A percentile compares a stretch with the other conserved stretches of the same genome.
phyloP scores from a whole-genome alignment of 92 coral and sea anemone genomes.

The Siderastrea radians region DNA sequence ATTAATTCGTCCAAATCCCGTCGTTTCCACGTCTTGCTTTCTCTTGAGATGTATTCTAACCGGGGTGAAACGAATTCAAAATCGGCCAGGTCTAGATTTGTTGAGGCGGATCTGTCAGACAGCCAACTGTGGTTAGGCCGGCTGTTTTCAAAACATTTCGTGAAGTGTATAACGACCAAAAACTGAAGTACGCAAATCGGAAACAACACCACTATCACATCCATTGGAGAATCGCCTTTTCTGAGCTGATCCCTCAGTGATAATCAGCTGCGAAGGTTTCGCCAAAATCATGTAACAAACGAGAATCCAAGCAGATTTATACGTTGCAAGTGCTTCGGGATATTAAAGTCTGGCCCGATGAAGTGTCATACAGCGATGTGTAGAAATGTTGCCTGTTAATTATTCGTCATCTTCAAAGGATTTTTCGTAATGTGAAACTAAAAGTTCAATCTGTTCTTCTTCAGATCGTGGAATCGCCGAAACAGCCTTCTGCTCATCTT shows the following conservation, averaged over 20 bases:
- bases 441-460: constrained; percentile 15
- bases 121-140: not conserved
- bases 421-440: constrained; percentile 32
- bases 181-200: constrained; percentile 1
- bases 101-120: constrained; percentile 4
- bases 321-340: too few relatives aligned
- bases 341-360: too few relatives aligned
- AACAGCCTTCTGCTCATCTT: not conserved
- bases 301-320: not conserved
- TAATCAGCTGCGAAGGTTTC: constrained; percentile 1
- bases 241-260: not conserved
- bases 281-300: not conserved
- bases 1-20: not conserved
- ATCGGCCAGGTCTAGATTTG: not conserved
- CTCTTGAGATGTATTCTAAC: not conserved
- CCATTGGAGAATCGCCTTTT: constrained; percentile 2
- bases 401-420: constrained; percentile 14
- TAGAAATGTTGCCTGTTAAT: constrained; percentile 5
- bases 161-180: not conserved
- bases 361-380: not conserved
- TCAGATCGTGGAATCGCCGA: constrained; percentile 1
- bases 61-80: constrained; percentile 5
- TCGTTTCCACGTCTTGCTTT: not conserved
- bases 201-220: constrained; percentile 3
- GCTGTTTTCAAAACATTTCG: not conserved